Conservation (phyloP, 2,113 vertebrate genomes). For the Mastomys natalensis region DNA sequence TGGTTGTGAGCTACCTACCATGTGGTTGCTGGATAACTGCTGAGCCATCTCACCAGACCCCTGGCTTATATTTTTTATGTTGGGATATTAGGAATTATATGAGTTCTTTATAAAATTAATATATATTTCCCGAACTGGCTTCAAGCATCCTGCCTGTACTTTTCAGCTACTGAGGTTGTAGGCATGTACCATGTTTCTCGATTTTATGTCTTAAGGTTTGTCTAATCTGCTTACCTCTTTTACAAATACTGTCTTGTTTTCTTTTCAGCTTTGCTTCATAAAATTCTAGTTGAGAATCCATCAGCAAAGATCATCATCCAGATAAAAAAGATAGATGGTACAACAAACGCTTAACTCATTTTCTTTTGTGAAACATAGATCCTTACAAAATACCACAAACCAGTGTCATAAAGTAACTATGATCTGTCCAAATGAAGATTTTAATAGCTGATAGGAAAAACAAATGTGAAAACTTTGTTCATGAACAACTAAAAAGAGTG, state of each 20-base stretch:
- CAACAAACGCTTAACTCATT: constrained; percentile 78
- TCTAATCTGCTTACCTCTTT: constrained; percentile 6
- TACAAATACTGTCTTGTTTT: constrained; percentile 55
- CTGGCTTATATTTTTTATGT: background rate
- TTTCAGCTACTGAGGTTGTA: background rate
- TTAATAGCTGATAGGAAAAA: constrained; percentile 30
- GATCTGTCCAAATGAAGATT: background rate
- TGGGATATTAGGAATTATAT: background rate
- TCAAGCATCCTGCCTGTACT: background rate
- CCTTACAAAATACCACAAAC: constrained; percentile 4
- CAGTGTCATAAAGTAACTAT: background rate
- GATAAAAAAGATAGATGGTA: constrained; percentile 97
- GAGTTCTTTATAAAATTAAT: background rate
- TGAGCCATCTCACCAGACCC: too few species aligned
- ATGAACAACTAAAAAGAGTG: constrained; percentile 15
- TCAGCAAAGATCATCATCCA: constrained; percentile 88
- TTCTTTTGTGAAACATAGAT: constrained; percentile 14
- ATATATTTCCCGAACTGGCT: background rate
- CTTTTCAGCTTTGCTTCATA: constrained; percentile 92
- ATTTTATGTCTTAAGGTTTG: background rate
- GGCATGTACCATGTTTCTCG: background rate
- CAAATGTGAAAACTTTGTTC: background rate
- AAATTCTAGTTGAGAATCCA: constrained; percentile 92
- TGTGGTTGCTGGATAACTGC: too few species aligned
- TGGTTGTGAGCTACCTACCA: too few species aligned